Evolutionary conservation across 2,888 invertebrate species (phyloP), one percentile per base, ranked within the genome.

Genomic region (Cynaeus angustus): DNA sequence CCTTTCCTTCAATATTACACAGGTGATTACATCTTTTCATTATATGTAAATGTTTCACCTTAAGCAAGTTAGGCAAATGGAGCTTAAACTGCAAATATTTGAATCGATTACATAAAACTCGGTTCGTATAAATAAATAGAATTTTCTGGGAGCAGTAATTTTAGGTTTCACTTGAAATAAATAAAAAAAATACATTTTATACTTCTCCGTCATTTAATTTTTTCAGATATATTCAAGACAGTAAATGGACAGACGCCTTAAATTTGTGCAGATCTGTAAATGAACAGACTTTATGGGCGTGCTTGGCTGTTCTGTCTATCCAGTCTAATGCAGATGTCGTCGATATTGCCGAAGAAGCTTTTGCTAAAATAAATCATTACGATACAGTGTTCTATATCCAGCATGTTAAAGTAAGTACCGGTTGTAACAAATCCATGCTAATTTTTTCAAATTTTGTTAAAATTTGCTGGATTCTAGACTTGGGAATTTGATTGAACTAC

Each of bases 291-390:
- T 86, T 98, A 10, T 99, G 99, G 99, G 95, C 97, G 0, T 96
- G 96, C 74, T 87, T 99, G 75, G 99, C 98, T 0, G 96, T 96
- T 0, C 88, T 98, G 83, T 93, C 99, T 0, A 94, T 95, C 66
- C 92, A 95, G 74, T 91, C 92, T 71, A 93, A 92, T 82, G 93
- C 93, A 82, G 79, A 80, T 66, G 79, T 80, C 58, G 94, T 98
- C 78, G 91, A 92, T 68, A 92, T 96, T 4, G 97, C 98, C 10
- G 98, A 99, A 86, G 95, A 98, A 81, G 96, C 98, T 0, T 99
- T 96, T 83, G 94, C 97, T 6, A 94, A 94, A 7, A 92, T 97
- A n/a, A 89, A 92, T 77, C 92, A 95, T 85, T 92, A 89, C 67
- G 93, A 96, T 79, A 95, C 96, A 89, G 95, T 96, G 0, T 90